Conservation (phyloP, 2,888 invertebrate genomes). For the Ormia ochracea region DNA sequence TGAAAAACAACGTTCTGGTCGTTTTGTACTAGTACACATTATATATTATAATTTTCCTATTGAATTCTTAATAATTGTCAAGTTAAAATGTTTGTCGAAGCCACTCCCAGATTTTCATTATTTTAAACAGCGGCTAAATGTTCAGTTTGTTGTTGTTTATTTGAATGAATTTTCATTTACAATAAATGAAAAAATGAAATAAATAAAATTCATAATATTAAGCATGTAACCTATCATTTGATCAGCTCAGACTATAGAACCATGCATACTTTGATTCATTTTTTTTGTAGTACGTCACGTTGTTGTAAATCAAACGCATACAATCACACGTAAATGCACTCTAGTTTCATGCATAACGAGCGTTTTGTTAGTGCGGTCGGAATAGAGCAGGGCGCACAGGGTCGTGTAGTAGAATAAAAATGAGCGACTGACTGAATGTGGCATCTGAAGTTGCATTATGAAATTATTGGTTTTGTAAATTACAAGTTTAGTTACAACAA, state of each 20-base stretch:
- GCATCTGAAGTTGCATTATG: conserved; percentile 60
- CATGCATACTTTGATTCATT: background rate
- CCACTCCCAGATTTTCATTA: conserved; percentile 48
- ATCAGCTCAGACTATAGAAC: conserved; percentile 1
- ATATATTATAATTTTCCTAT: conserved; percentile 25
- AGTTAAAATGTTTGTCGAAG: conserved; percentile 40
- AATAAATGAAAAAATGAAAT: conserved; percentile 9
- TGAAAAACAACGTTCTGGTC: conserved; percentile 8
- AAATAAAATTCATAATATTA: conserved; percentile 20
- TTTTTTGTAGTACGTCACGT: background rate
- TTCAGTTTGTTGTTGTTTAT: conserved; percentile 21
- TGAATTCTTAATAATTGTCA: conserved; percentile 36
- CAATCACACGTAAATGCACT: background rate
- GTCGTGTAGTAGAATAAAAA: conserved; percentile 46
- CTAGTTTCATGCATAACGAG: conserved; percentile 8
- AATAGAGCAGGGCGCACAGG: conserved; percentile 20
- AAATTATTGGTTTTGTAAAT: conserved; percentile 62
- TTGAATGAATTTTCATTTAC: conserved; percentile 11
- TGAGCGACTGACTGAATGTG: conserved; percentile 28
- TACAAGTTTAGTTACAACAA: conserved; percentile 61
- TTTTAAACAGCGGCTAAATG: conserved; percentile 35
- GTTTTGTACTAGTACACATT: background rate
- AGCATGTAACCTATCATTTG: conserved; percentile 35
- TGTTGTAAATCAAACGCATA: background rate
- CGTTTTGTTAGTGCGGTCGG: conserved; percentile 23